Evolutionary conservation across 2,113 vertebrate species (phyloP).

Genomic region (Aphelocoma coerulescens): DNA sequence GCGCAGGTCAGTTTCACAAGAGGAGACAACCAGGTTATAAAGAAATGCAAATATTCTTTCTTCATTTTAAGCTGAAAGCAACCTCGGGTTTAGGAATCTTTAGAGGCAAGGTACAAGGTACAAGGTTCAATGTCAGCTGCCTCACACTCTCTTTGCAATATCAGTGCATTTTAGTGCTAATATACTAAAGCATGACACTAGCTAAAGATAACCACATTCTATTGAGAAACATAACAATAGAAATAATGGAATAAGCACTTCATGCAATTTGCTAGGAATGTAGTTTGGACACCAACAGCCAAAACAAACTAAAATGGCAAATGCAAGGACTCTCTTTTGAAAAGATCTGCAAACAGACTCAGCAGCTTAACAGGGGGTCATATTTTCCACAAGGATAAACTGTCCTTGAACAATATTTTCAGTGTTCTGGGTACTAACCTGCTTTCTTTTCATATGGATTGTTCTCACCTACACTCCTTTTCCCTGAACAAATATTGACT

Average conservation of each 20-base stretch:
- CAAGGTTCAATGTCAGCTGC: constrained; percentile 32
- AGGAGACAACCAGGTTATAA: background rate
- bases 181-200: constrained; percentile 43
- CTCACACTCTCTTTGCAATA: background rate
- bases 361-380: constrained; percentile 51
- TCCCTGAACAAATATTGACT: constrained; percentile 56
- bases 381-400: constrained; percentile 67
- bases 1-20: constrained; percentile 12
- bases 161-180: constrained; percentile 35
- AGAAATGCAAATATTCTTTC: constrained; percentile 35
- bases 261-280: constrained; percentile 65
- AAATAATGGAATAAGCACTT: constrained; percentile 69
- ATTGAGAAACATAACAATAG: constrained; percentile 67
- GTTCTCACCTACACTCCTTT: constrained; percentile 28
- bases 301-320: constrained; percentile 70
- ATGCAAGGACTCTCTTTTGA: constrained; percentile 65
- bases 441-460: constrained; percentile 54
- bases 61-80: constrained; percentile 18
- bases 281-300: constrained; percentile 66
- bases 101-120: background rate
- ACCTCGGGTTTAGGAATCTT: background rate
- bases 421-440: constrained; percentile 8
- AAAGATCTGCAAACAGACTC: constrained; percentile 63
- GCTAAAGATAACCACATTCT: constrained; percentile 65
- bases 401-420: constrained; percentile 63